Conservation (phyloP, 2,113 vertebrate species). For the Chaetodon trifascialis region DNA sequence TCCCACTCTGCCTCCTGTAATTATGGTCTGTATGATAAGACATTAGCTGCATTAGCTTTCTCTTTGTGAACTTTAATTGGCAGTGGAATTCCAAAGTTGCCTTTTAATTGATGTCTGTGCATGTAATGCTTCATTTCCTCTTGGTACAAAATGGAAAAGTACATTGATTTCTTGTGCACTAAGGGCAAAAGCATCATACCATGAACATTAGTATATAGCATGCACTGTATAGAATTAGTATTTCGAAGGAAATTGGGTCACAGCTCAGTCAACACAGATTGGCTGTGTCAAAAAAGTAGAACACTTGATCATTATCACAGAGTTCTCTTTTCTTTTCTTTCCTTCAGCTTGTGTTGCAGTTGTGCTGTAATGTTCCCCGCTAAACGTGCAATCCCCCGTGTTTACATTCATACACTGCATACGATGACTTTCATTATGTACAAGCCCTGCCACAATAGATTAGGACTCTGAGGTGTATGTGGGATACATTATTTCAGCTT, state of each 20-base stretch:
- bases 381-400: neutral
- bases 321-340: neutral
- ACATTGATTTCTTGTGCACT: neutral
- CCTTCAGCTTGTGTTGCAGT: conserved; percentile 4
- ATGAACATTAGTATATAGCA: neutral
- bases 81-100: conserved; percentile 6
- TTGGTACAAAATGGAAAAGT: conserved; percentile 11
- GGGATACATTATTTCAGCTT: conserved; percentile 45
- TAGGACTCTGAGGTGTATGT: conserved; percentile 22
- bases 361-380: neutral
- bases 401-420: conserved; percentile 9
- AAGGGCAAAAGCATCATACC: neutral
- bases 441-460: conserved; percentile 20
- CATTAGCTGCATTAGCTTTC: conserved; percentile 18
- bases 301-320: neutral
- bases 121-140: conserved; percentile 17
- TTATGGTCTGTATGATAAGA: conserved; percentile 23
- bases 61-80: conserved; percentile 48
- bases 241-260: neutral
- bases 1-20: conserved; percentile 32
- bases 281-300: neutral
- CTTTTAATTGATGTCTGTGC: conserved; percentile 25
- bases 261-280: neutral
- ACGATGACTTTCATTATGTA: conserved; percentile 24
- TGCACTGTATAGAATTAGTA: neutral